These are phyloP conservation scores for Leptodactylus fuscus DNA, from an alignment of 2,113 vertebrate species.

Conservation along the genomic window DNA sequence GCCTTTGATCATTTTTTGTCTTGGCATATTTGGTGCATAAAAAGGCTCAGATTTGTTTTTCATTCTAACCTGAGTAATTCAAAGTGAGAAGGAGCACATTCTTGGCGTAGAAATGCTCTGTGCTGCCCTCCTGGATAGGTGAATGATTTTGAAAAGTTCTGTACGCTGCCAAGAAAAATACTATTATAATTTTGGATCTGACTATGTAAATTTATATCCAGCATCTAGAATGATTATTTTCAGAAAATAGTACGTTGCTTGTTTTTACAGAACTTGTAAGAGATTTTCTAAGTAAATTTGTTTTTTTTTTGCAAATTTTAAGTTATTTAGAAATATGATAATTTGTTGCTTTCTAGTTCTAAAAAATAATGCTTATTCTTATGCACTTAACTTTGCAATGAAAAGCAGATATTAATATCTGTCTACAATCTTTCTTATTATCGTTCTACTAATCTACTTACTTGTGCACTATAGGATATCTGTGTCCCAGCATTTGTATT, in stretches of 20 bases:
- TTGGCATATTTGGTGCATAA: slow-evolving; percentile 50
- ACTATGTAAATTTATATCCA: slow-evolving; percentile 58
- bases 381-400: too few relatives aligned
- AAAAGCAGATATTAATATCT: too few relatives aligned
- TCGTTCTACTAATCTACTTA: too few relatives aligned
- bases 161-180: slow-evolving; percentile 53
- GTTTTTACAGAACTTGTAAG: slow-evolving; percentile 41
- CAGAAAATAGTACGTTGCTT: slow-evolving; percentile 50
- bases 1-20: slow-evolving; percentile 53
- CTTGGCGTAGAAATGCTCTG: slow-evolving; percentile 48
- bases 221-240: slow-evolving; percentile 52
- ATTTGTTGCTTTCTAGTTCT: not conserved
- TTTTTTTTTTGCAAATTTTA: not conserved
- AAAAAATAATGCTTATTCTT: not conserved
- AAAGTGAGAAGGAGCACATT: slow-evolving; percentile 58
- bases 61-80: slow-evolving; percentile 53
- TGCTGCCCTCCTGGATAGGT: slow-evolving; percentile 60
- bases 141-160: slow-evolving; percentile 55
- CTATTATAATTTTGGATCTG: slow-evolving; percentile 58
- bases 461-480: too few relatives aligned
- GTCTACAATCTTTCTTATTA: too few relatives aligned
- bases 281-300: not conserved
- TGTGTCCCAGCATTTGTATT: too few relatives aligned
- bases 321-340: not conserved
- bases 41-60: slow-evolving; percentile 58